Conservation (phyloP, 2,797 vertebrate genomes). For the Carcharodon carcharias region DNA sequence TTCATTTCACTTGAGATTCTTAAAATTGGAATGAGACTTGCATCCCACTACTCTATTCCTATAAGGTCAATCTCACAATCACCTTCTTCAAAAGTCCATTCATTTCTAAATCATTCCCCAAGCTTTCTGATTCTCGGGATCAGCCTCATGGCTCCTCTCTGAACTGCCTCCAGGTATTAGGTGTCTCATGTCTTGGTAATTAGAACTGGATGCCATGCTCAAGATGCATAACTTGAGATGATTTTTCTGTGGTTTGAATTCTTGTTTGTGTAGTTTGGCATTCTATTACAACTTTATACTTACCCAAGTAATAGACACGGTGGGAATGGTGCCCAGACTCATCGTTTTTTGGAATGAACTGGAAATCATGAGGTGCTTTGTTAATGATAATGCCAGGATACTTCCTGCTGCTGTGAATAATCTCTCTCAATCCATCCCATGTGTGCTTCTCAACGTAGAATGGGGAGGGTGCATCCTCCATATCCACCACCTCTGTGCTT, state of each 20-base stretch:
- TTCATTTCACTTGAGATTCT: neutral
- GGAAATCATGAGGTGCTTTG: slow-evolving; percentile 96
- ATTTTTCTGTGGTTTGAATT: neutral
- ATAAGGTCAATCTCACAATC: neutral
- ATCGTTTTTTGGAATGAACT: slow-evolving; percentile 86
- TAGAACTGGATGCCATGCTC: neutral
- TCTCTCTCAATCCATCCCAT: slow-evolving; percentile 88
- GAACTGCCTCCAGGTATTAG: neutral
- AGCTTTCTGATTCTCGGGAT: neutral
- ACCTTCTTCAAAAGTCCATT: neutral
- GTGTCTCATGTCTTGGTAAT: neutral
- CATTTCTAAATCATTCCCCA: neutral
- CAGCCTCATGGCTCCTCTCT: neutral
- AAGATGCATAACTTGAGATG: neutral
- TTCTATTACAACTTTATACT: slow-evolving; percentile 42
- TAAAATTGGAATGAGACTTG: neutral
- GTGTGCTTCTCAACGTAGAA: slow-evolving; percentile 93
- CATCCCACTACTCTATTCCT: neutral
- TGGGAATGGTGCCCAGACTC: slow-evolving; percentile 86
- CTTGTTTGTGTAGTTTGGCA: neutral
- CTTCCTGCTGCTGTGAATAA: slow-evolving; percentile 94
- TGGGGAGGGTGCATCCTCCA: slow-evolving; percentile 74
- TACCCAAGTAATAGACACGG: slow-evolving; percentile 92
- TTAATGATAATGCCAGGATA: slow-evolving; percentile 88
- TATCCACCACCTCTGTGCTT: slow-evolving; percentile 71